Evolutionary conservation across 2,797 vertebrate species (phyloP), one percentile per base, ranked within the genome.

Genomic region (Cyclura pinguis): DNA sequence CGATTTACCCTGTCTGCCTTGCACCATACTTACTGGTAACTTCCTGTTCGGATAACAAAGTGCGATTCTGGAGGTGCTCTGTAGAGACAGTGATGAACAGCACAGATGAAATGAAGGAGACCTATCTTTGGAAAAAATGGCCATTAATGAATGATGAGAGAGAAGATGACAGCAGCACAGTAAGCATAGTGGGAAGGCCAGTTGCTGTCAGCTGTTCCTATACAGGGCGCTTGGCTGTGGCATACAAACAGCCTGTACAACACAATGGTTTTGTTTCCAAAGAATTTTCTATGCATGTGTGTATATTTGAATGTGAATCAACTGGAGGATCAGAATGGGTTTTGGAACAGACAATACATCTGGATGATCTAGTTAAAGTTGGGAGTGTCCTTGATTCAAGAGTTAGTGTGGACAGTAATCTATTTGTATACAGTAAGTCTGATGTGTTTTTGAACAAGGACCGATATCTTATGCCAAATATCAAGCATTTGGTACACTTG

Each of bases 311-410:
- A 96, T 99, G 99, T 90, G 99, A 99, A 96, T 99, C 99, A 27
- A 99, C 99, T 0, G 99, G 99, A 57, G 99, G 99, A 82, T 99
- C 99, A 0, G 99, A 99, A 96, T 99, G 99, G 99, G 99, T 98
- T 94, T 97, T 99, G 94, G 99, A 99, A 95, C 99, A 99, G 97
- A 99, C 98, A 1, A 97, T 99, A 94, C 98, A 99, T 92, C 97
- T 99, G 91, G 99, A 99, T 67, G 99, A 99, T 95, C 98, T 99
- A 78, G 97, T 98, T 92, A 98, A 97, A 94, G 98, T 98, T 47
- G 97, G 98, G 55, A 98, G 97, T 27, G 98, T 99, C 35, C 97
- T 99, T 93, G 98, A 99, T 95, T 98, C 99, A n/a, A 97, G 98
- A 95, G 97, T 99, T 95, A 99, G 99, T 4, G 98, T 99, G 80